These are phyloP conservation scores for Scatophagus argus DNA, from an alignment of 2,113 vertebrate species.

Conservation along the genomic window DNA sequence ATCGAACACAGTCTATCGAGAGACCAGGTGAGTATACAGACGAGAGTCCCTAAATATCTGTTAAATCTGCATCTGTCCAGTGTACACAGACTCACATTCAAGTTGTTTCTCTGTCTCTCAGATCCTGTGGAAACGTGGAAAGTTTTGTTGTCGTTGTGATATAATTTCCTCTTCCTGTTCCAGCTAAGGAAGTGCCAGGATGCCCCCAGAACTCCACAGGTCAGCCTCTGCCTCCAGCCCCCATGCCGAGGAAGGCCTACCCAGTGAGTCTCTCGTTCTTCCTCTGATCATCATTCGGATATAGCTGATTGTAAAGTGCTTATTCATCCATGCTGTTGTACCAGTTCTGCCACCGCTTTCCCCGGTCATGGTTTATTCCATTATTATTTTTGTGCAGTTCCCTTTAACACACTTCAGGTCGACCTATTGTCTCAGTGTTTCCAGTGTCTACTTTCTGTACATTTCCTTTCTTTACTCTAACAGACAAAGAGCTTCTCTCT, in stretches of 20 bases:
- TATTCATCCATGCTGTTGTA: slow-evolving; percentile 14
- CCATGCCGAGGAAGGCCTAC: slow-evolving; percentile 92
- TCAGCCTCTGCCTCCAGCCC: slow-evolving; percentile 89
- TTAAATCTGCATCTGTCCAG: neutral
- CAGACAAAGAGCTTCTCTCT: slow-evolving; percentile 5
- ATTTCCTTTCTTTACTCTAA: slow-evolving; percentile 44
- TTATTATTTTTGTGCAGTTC: neutral
- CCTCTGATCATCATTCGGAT: neutral
- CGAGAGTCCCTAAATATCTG: neutral
- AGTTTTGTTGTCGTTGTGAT: slow-evolving; percentile 56
- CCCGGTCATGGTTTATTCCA: slow-evolving; percentile 11
- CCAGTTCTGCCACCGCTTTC: slow-evolving; percentile 9
- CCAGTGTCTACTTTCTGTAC: slow-evolving; percentile 17
- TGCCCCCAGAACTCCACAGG: slow-evolving; percentile 84
- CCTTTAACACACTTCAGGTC: neutral
- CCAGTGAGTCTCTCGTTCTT: slow-evolving; percentile 83
- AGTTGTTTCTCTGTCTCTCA: slow-evolving; percentile 9
- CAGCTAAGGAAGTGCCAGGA: slow-evolving; percentile 86
- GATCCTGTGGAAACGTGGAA: slow-evolving; percentile 40
- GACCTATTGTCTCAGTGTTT: slow-evolving; percentile 39
- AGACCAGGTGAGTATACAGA: slow-evolving; percentile 82
- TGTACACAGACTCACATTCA: neutral
- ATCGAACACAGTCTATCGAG: slow-evolving; percentile 86
- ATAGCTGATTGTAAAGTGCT: neutral
- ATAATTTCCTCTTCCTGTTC: slow-evolving; percentile 78